Base-by-base conservation (phyloP, 2,113 vertebrate genomes). In the Phalacrocorax carbo region DNA sequence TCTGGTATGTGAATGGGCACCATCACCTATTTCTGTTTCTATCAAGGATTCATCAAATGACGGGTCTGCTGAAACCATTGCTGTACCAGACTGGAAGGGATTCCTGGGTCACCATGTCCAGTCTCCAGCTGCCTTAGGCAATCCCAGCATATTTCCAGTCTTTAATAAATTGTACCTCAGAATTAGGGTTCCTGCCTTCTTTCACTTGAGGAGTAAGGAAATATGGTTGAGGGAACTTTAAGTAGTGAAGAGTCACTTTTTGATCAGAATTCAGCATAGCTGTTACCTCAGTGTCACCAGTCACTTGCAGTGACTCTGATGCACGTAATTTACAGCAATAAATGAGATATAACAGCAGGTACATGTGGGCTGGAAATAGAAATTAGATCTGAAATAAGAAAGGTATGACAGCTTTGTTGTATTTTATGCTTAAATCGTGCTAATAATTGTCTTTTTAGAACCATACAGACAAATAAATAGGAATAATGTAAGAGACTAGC, bases 321-420 rank as follows among this genome's bases (percentile, higher is more conserved):
- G 60, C 40, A 68, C 30, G 38, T 15, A 72, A 89, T 95, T 97
- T 94, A 91, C 51, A 92, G 60, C 29, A 80, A 62, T 72, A 89
- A 90, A 70, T 68, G 91, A 96, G 52, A 58, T 44, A 30, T 44
- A 96, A 86, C 85, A 91, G 88, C 57, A 68, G 94, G 86, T 88
- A 57, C 71, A 68, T 65, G 79, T 72, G 73, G 73, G 86, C 8
- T 87, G 61, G 20, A 86, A 86, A 83, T 62, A 90, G 57, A 87
- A 96, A 88, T 85, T 21, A 54, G 57, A 44, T 44, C 77, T 82
- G 38, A 86, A 94, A 82, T 55, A 87, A 93, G 71, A 80, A 75
- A 58, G 17, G 34, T 70, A 40, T 81, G 86, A 97, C 2, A 6
- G 77, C 34, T 93, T 80, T 66, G 58, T 38, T 68, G 58, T 76